Evolutionary conservation across 2,797 vertebrate genomes (phyloP), one percentile per base, ranked within the genome.

Genomic region (Fistularia tabacaria): DNA sequence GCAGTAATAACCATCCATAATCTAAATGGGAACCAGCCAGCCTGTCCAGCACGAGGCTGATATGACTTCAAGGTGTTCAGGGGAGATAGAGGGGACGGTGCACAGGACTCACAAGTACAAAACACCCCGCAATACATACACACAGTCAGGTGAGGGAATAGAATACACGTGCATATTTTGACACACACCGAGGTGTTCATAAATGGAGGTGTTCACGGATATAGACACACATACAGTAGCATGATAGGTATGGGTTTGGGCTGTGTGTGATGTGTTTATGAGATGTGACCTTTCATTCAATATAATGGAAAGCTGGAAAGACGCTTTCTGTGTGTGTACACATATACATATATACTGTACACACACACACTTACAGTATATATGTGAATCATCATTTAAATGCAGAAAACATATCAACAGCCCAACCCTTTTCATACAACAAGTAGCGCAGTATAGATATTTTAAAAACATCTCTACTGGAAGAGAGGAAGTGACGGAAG

Each of bases 1-100:
- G 65, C 83, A 81, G 87, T 80, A 84, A 88, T 88, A 88, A 88
- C 82, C 84, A 82, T 85, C 84, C 79, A 81, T 85, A 90, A 89
- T 87, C 78, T 86, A 87, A 86, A 85, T 81, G 83, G 81, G 75
- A 83, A 75, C 60, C 73, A 75, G 80, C 68, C 64, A 69, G 57
- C 59, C 65, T 77, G 63, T 78, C 79, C 72, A 77, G 63, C 67
- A 65, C 40, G 7, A 53, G 73, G 43, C 73, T 81, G 81, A 83
- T 89, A 84, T 71, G 65, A 84, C 78, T 77, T 74, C 82, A 87
- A 90, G 84, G 89, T 90, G 88, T 84, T 82, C 53, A 39, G 57
- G 49, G 52, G 47, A 85, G 87, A 90, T 90, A 85, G 74, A 79
- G 62, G 47, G 58, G 56, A 13, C 1, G 7, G 49, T 57, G 63